phyloP scores from a whole-genome alignment of 2,797 vertebrate genomes.

The Hipposideros larvatus region DNA sequence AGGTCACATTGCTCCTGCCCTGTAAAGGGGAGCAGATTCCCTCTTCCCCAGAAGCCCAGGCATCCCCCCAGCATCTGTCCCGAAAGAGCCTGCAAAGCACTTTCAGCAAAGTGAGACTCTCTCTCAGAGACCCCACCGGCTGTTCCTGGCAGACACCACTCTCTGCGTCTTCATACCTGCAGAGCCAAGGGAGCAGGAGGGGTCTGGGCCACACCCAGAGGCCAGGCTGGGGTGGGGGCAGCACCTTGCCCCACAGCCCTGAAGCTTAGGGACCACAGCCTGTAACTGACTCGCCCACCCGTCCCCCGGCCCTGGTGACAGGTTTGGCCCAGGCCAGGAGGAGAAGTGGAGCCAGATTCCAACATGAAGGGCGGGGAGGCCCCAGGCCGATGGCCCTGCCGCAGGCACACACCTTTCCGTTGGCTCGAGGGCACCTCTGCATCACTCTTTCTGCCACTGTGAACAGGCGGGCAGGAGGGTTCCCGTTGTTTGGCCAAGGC shows the following conservation, averaged over 20 bases:
- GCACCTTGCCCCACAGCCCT: background rate
- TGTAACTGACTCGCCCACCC: background rate
- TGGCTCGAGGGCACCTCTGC: background rate
- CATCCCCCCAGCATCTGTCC: background rate
- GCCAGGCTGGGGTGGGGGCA: background rate
- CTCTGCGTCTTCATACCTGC: background rate
- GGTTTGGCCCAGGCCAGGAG: background rate
- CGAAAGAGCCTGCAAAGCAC: background rate
- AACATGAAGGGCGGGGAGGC: background rate
- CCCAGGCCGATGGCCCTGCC: background rate
- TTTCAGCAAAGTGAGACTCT: background rate
- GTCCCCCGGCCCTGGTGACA: background rate
- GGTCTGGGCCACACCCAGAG: background rate
- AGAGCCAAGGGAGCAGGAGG: background rate
- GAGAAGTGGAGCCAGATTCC: background rate
- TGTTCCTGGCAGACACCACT: background rate
- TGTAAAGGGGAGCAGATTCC: background rate
- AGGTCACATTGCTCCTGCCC: background rate
- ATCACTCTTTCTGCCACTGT: background rate
- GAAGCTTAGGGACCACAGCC: background rate
- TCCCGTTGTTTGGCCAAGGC: background rate
- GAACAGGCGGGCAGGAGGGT: too few relatives aligned
- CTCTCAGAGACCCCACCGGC: background rate
- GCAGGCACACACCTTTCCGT: fast-evolving
- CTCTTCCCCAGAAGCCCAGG: background rate